Evolutionary conservation across 2,113 vertebrate genomes (phyloP), one percentile per base, ranked within the genome.

Genomic region (Gallinago undulata): DNA sequence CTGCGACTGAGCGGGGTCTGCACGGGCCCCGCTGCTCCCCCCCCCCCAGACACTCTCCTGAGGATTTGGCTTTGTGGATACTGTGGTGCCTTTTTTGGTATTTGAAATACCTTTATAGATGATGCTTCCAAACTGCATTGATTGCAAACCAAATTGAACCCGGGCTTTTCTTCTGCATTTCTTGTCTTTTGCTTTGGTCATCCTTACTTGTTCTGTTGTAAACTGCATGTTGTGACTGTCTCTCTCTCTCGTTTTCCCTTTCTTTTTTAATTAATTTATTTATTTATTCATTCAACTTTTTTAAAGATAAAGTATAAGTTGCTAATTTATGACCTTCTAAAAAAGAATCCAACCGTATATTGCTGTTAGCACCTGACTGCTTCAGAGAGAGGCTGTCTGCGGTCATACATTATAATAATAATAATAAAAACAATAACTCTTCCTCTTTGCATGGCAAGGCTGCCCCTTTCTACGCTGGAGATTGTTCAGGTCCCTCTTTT

Each of bases 11-110:
- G 83, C 35, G 3, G 11, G 60, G 60, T 81, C 82, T 77, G 85
- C 55, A 35, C 78, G 53, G 33, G 59, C 64, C 60, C 43, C 68
- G 77, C 41, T 39, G 74, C 55, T 60, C 59, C 62, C 53, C 41
- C 56, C 69, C 57, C 19, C 93, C 16, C 94, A 91, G 93, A 95
- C 93, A 95, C 80, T 67, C 82, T 93, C 93, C 72, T 4, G 72
- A 90, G 95, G 93, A 93, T 96, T 96, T 96, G 97, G 97, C 96
- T 63, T 41, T 94, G 95, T 93, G 94, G 66, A 89, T 55, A 70
- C 91, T 33, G 82, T 91, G 96, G 95, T 96, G 97, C 97, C 97
- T 97, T 97, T 95, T 84, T 59, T 92, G 94, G 93, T 97, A 91
- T 96, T 78, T 37, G 94, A 81, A 95, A 94, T 95, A 91, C 81